A percentile compares a stretch with the other conserved stretches of the same genome.
These are phyloP conservation scores for Drosophila leonis DNA, from an alignment of 2,888 invertebrate species.

Conservation along the genomic window DNA sequence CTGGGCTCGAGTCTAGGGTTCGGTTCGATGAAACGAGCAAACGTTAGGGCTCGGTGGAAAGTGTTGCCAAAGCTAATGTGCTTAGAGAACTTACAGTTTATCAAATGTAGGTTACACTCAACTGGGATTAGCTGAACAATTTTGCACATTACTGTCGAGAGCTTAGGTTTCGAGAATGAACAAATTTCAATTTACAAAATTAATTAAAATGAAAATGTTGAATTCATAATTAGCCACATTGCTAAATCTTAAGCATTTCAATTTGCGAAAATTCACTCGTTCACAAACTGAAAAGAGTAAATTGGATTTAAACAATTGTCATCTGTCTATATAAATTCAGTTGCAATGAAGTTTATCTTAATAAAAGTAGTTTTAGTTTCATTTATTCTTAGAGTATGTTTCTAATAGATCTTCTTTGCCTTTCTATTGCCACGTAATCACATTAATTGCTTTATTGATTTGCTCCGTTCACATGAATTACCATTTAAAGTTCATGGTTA, in stretches of 20 bases:
- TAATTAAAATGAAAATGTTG: background rate
- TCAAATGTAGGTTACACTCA: slow-evolving; percentile 6
- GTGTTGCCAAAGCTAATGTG: slow-evolving; percentile 6
- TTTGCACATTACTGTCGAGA: background rate
- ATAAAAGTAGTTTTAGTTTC: too few relatives aligned
- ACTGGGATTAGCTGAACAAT: slow-evolving; percentile 7
- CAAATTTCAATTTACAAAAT: background rate
- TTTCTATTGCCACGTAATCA: background rate
- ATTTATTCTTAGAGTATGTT: background rate
- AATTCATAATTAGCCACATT: background rate
- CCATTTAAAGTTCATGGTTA: slow-evolving; percentile 8
- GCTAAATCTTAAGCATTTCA: too few relatives aligned
- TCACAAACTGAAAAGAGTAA: too few relatives aligned
- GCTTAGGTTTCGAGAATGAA: background rate
- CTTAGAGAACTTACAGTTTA: slow-evolving; percentile 4
- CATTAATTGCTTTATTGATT: slow-evolving; percentile 9
- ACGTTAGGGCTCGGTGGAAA: background rate
- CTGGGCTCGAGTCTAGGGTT: slow-evolving; percentile 32
- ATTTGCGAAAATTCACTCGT: too few relatives aligned
- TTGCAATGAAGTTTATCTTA: background rate
- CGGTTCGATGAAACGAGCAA: slow-evolving; percentile 9
- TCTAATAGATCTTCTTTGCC: background rate
- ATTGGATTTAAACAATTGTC: too few relatives aligned
- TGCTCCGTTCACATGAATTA: background rate
- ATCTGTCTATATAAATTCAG: background rate